phyloP scores from a whole-genome alignment of 2,888 invertebrate genomes.

The Quadroppia sp. region DNA sequence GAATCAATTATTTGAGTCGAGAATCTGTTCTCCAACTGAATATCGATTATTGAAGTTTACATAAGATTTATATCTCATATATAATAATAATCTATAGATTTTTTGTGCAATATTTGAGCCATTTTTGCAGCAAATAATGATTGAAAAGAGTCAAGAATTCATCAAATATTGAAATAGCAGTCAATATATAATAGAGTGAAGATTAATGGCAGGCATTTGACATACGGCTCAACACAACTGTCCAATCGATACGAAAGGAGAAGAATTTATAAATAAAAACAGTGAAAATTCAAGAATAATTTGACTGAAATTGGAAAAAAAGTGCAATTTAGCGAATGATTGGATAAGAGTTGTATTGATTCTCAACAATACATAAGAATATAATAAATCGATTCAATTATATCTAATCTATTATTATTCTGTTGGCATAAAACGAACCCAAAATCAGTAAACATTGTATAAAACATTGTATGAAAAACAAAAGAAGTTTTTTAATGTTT shows the following conservation, averaged over 20 bases:
- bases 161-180: conserved; percentile 36
- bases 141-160: conserved; percentile 29
- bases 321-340: conserved; percentile 25
- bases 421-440: neutral
- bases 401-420: neutral
- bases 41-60: neutral
- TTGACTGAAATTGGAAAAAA: conserved; percentile 24
- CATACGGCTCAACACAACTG: conserved; percentile 21
- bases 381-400: neutral
- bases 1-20: conserved; percentile 3
- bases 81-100: conserved; percentile 30
- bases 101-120: neutral
- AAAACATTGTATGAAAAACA: neutral
- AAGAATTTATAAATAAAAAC: neutral
- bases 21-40: neutral
- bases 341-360: neutral
- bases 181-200: conserved; percentile 26
- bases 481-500: neutral
- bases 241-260: conserved; percentile 13
- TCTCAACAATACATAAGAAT: neutral
- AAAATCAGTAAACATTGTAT: conserved; percentile 20
- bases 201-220: conserved; percentile 35
- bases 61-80: conserved; percentile 14
- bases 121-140: neutral
- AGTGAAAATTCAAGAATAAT: neutral